Base-by-base conservation (phyloP, 2,888 invertebrate species). In the Drosophila colorata region DNA sequence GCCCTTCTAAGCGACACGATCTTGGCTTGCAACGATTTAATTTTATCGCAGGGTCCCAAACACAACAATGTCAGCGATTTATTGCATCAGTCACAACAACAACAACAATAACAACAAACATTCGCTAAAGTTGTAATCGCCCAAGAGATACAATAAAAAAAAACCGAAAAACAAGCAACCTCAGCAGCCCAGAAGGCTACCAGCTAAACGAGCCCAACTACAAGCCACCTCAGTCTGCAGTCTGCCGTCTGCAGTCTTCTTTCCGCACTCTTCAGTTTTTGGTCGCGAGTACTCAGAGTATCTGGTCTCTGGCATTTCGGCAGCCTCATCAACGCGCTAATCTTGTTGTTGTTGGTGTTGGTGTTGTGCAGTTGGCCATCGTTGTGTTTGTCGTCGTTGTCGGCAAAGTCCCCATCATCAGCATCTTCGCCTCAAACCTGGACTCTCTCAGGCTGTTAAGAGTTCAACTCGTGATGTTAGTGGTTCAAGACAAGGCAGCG, bases 381-480 rank as follows among this genome's bases (percentile, higher is more conserved):
- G 64, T 57, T 52, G 40, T 52, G 51, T 52, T 52, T 51, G 59
- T 61, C 46, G 60, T 68, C 56, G 68, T 73, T 67, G 75, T 73
- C 70, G 70, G 73, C 73, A 74, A 76, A 71, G 72, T 80, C 81
- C 70, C 78, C 84, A 73, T 84, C 84, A 84, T 71, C 76, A 71
- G 69, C 76, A 77, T 76, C 83, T 69, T 74, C 71, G 48, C 47
- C 61, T 67, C 55, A 56, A 61, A 71, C 71, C 52, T 61, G 55
- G 61, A 59, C 76, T 44, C 74, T 87, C 82, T 81, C 87, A 84
- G 87, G 88, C 86, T 76, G 90, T 88, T 90, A 87, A 88, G 86
- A 90, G 90, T 90, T 90, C 90, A 90, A 90, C 79, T 90, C 90
- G 90, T 90, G 90, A 90, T 87, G 88, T 82, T 88, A 87, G 84